Percentiles rank a stretch among this genome's conserved stretches.
Evolutionary conservation across 2,888 invertebrate species (phyloP).

Genomic region (Nephrotoma guestfalica): DNA sequence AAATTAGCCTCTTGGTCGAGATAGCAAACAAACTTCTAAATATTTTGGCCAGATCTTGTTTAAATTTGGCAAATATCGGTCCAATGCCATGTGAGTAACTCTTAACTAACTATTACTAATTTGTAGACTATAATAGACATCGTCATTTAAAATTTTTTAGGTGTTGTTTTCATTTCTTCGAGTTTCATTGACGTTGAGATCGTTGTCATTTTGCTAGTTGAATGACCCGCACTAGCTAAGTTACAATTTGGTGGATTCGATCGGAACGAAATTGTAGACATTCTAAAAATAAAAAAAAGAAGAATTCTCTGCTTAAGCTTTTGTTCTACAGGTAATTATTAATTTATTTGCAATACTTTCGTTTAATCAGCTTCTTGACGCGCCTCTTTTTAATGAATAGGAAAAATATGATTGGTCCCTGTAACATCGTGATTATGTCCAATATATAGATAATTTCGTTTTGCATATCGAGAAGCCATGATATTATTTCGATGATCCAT

Average conservation of each 20-base stretch:
- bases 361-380: neutral
- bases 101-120: too few relatives aligned
- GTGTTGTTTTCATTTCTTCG: neutral
- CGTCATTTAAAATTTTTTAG: neutral
- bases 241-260: neutral
- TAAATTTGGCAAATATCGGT: too few relatives aligned
- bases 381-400: neutral
- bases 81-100: too few relatives aligned
- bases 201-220: neutral
- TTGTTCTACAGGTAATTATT: too few relatives aligned
- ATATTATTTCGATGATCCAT: slow-evolving; percentile 58
- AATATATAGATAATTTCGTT: slow-evolving; percentile 16
- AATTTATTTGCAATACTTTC: neutral
- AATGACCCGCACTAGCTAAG: neutral
- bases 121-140: too few relatives aligned
- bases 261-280: neutral
- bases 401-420: slow-evolving; percentile 28
- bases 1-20: too few relatives aligned
- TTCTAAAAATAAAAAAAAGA: neutral
- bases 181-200: neutral
- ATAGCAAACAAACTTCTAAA: too few relatives aligned
- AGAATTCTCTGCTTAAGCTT: too few relatives aligned
- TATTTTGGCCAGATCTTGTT: too few relatives aligned
- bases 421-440: slow-evolving; percentile 35
- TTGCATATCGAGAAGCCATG: slow-evolving; percentile 34